Percentiles rank a stretch among this genome's conserved stretches.
Conservation (phyloP, 2,113 vertebrate genomes). For the Panthera leo region DNA sequence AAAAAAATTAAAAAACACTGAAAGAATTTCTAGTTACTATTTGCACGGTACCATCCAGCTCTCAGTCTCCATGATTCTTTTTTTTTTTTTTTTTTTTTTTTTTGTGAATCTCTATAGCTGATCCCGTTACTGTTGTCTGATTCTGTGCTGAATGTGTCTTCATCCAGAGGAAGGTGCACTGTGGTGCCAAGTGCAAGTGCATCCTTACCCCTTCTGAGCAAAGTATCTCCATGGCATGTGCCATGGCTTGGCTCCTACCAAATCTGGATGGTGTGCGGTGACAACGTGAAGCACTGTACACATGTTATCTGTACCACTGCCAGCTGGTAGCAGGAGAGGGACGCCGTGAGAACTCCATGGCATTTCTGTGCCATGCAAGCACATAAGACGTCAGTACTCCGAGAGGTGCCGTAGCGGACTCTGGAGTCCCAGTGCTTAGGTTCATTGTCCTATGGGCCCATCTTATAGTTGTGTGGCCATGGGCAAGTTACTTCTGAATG, state of each 20-base stretch:
- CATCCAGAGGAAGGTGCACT: neutral
- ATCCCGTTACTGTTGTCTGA: neutral
- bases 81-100: neutral
- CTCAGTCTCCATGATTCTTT: neutral
- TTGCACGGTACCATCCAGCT: neutral
- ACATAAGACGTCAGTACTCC: rapidly evolving
- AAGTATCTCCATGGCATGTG: neutral
- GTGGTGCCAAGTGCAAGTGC: neutral
- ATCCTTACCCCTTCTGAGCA: too few relatives aligned
- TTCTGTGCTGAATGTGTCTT: neutral
- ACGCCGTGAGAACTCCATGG: rapidly evolving
- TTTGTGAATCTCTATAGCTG: neutral
- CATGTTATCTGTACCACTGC: rapidly evolving
- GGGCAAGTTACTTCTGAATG: neutral
- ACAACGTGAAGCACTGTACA: neutral
- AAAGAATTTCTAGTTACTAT: neutral
- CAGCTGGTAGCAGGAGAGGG: neutral
- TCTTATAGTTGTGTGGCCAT: neutral
- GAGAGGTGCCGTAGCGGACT: rapidly evolving
- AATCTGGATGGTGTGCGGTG: neutral
- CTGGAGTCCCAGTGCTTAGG: rapidly evolving
- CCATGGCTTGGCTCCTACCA: neutral
- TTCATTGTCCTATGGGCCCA: rapidly evolving
- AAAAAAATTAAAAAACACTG: neutral
- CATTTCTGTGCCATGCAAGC: rapidly evolving